phyloP scores from a whole-genome alignment of 2,888 invertebrate genomes.

The Drosophila nigricruria region DNA sequence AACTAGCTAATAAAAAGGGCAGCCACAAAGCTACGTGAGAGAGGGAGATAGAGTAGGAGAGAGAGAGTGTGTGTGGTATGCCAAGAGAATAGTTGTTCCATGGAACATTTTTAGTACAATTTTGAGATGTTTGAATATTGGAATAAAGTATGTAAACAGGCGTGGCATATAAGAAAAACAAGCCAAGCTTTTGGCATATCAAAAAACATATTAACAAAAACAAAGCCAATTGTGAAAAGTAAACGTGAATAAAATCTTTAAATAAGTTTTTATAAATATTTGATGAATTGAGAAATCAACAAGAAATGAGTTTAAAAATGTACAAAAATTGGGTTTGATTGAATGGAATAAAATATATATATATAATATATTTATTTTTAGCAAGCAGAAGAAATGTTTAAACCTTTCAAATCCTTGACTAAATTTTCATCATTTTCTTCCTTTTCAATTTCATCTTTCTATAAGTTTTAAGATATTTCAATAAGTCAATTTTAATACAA shows the following conservation, averaged over 20 bases:
- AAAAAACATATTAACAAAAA: background rate
- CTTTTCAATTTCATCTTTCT: background rate
- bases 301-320: background rate
- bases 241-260: background rate
- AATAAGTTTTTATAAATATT: background rate
- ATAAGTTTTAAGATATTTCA: background rate
- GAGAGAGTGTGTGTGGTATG: background rate
- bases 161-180: slow-evolving; percentile 5
- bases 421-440: background rate
- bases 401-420: background rate
- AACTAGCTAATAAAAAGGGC: slow-evolving; percentile 18
- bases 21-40: slow-evolving; percentile 29
- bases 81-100: slow-evolving; percentile 31
- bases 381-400: background rate
- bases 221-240: background rate
- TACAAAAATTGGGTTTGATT: background rate
- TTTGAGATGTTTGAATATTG: slow-evolving; percentile 23
- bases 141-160: background rate
- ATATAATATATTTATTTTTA: background rate
- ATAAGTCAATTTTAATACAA: background rate
- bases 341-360: background rate
- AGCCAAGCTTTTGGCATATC: background rate
- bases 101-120: slow-evolving; percentile 60
- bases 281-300: background rate
- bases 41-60: background rate